Conservation (phyloP, 2,888 invertebrate species). For the Papilio demoleus region DNA sequence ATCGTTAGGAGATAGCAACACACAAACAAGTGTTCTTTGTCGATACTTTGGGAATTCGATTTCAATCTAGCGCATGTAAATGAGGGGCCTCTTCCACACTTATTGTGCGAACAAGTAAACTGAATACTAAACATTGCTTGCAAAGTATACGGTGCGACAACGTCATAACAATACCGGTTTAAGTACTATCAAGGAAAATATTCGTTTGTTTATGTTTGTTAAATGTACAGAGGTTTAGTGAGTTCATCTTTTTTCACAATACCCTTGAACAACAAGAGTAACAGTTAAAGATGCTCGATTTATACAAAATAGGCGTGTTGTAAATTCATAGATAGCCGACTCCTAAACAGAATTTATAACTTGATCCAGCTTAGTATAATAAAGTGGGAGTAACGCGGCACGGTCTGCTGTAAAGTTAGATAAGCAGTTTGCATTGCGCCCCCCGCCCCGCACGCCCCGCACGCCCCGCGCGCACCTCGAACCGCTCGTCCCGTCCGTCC, state of each 20-base stretch:
- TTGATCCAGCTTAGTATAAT: slow-evolving; percentile 35
- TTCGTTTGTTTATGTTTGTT: too few species aligned
- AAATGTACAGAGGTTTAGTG: too few species aligned
- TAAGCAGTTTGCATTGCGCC: slow-evolving; percentile 28
- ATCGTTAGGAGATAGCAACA: slow-evolving; percentile 26
- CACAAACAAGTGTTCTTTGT: slow-evolving; percentile 22
- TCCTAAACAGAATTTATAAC: slow-evolving; percentile 26
- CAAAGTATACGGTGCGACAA: slow-evolving; percentile 1
- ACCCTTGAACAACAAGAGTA: too few species aligned
- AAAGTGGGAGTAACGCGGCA: slow-evolving; percentile 27
- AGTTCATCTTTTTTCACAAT: too few species aligned
- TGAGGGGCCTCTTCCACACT: background rate
- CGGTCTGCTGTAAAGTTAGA: slow-evolving; percentile 25
- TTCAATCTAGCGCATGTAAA: slow-evolving; percentile 23
- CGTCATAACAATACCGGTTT: background rate
- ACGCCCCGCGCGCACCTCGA: background rate
- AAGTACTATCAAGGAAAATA: background rate
- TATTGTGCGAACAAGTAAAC: slow-evolving; percentile 11
- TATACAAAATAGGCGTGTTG: background rate
- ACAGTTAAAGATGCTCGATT: background rate
- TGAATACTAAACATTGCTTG: slow-evolving; percentile 17
- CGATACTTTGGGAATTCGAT: slow-evolving; percentile 22
- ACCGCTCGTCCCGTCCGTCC: slow-evolving; percentile 1
- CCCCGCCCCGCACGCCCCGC: background rate
- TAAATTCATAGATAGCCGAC: slow-evolving; percentile 9